Evolutionary conservation across 2,888 invertebrate species (phyloP), one percentile per base, ranked within the genome.

Genomic region (Tinea semifulvella): DNA sequence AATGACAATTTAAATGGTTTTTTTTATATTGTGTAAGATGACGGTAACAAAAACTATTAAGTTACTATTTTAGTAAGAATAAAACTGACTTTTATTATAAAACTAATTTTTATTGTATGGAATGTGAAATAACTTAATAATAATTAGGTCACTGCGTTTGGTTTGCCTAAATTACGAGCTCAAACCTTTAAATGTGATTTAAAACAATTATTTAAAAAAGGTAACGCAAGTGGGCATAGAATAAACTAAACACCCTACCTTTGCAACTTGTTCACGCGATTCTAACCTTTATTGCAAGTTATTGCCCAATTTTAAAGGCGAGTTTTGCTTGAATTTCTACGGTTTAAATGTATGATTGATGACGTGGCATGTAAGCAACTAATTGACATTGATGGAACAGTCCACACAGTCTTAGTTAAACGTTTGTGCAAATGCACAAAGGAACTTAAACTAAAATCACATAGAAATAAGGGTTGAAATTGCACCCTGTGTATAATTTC

Each of bases 321-420:
- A 14, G 7, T 14, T 31, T 31, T 7, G 13, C 14, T 31, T 36
- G 36, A 16, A 36, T n/a, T 36, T 36, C 1, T 36, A 18, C 16
- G 18, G 3, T 36, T 18, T 3, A 31, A 31, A 17, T 22, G 18
- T 68, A 75, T 75, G 79, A 79, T 79, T 69, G 79, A 80, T 80
- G 67, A 64, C 61, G 61, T 64, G 67, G 72, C 74, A 61, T 72
- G 70, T 70, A 63, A 67, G 68, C 69, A 68, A 50, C 69, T 80
- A 80, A 80, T 80, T 79, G 80, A 80, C 80, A 77, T 65, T 80
- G 80, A 80, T 79, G 72, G 80, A 80, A 75, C 71, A 71, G 69
- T 60, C 17, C 3, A 18, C 36, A 36, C 36, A 18, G 4, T 18
- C 16, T 7, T 14, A 2, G 36, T 17, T 36, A 36, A 17, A 36